Evolutionary conservation across 2,888 invertebrate genomes (phyloP), one percentile per base, ranked within the genome.

Genomic region (Oconnorella tubifera): DNA sequence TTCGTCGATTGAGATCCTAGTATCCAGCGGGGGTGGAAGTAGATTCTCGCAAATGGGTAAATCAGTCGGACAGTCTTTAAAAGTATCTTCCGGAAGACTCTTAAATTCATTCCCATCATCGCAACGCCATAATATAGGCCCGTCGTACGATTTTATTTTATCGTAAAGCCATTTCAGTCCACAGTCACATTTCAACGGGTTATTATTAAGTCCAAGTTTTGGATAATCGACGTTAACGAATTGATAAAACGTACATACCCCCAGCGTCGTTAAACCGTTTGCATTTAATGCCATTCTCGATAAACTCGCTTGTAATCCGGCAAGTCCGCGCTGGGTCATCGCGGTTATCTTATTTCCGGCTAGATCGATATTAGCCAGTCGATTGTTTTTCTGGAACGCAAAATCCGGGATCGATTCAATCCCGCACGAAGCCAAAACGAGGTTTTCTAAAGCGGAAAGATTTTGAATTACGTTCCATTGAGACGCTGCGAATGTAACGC

Each of bases 141-240:
- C 40, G 29, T 50, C 27, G 29, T 14, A 25, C 27, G 27, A 51
- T 25, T 27, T n/a, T 23, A 60, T 29, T 29, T 3, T 19, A 31
- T 60, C 60, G 6, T 60, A 49, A 1, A 64, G 56, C 64, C 64
- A 64, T 10, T 29, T 23, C 49, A 58, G 28, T 6, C 23, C n/a
- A 27, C 65, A 65, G 57, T 65, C 65, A 40, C 65, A 65, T 14
- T 48, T 29, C 62, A 65, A 33, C 14, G 61, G 65, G 32, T 65
- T 65, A 40, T 56, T 31, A 25, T 50, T 51, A 27, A 65, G 65
- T 51, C 40, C 29, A 6, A 65, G 27, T n/a, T 62, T n/a, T 25
- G 32, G 50, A 10, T 50, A 23, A 27, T 48, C 65, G 6, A 62
- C n/a, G 14, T 40, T 28, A 14, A 19, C 23, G 31, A 62, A 65